A percentile compares a stretch with the other conserved stretches of the same genome.
These are phyloP conservation scores for Hymenochirus boettgeri DNA, from an alignment of 2,113 vertebrate species.

Conservation along the genomic window DNA sequence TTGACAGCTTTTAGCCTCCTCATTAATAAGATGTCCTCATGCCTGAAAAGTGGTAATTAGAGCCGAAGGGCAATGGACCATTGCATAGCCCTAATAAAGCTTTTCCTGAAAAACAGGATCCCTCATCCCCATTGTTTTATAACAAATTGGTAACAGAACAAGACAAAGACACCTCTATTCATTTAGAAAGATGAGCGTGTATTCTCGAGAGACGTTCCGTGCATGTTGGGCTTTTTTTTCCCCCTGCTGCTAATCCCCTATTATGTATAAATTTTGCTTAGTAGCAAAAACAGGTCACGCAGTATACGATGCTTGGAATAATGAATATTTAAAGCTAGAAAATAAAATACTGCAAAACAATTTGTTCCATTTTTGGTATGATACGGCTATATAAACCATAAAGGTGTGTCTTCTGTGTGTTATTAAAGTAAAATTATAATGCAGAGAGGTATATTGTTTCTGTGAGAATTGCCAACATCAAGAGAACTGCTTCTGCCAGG, in stretches of 20 bases:
- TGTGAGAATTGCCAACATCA: too few species aligned
- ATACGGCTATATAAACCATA: too few species aligned
- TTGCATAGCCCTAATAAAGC: slow-evolving; percentile 43
- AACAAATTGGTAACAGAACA: slow-evolving; percentile 16
- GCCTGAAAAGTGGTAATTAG: slow-evolving; percentile 54
- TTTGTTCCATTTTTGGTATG: too few species aligned
- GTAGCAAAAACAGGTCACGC: too few species aligned
- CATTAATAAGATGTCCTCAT: slow-evolving; percentile 47
- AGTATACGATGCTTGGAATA: too few species aligned
- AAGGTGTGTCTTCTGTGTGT: too few species aligned
- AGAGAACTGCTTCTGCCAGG: too few species aligned
- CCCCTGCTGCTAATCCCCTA: background rate
- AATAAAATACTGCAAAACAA: too few species aligned
- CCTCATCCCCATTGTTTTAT: slow-evolving; percentile 33
- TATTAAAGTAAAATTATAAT: too few species aligned
- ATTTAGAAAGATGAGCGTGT: slow-evolving; percentile 15
- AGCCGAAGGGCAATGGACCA: slow-evolving; percentile 51
- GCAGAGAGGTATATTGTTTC: too few species aligned
- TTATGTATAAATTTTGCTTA: too few species aligned
- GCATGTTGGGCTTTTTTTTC: slow-evolving; percentile 9
- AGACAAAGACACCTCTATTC: slow-evolving; percentile 18
- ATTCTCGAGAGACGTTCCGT: slow-evolving; percentile 14
- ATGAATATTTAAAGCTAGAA: too few species aligned
- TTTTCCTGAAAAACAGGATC: slow-evolving; percentile 44
- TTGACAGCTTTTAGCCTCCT: slow-evolving; percentile 51